A percentile compares a stretch with the other conserved stretches of the same genome.
Evolutionary conservation across 2,797 vertebrate species (phyloP).

Genomic region (Hypotaenidia philippensis): DNA sequence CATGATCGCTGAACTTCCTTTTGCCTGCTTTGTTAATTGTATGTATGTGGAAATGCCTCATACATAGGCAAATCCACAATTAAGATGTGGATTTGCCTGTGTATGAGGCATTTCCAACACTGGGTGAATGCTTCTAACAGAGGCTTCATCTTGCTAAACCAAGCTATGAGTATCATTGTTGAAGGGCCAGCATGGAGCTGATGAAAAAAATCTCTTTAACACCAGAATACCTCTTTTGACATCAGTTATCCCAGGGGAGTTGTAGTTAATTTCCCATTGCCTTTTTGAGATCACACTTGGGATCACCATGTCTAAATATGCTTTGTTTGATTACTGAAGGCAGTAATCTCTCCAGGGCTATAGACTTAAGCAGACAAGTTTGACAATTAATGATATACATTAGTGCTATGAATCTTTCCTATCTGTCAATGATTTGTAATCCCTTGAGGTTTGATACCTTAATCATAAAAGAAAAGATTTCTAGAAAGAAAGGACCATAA

Average conservation of each 20-base stretch:
- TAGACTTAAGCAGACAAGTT: not conserved
- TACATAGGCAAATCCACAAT: too few relatives aligned
- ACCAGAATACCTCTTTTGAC: not conserved
- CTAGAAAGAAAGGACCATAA: not conserved
- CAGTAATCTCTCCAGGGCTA: not conserved
- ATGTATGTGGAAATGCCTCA: too few relatives aligned
- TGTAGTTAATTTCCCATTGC: not conserved
- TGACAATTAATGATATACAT: not conserved
- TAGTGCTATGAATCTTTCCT: not conserved
- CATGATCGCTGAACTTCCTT: not conserved
- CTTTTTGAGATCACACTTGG: not conserved
- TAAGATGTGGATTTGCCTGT: fast-evolving
- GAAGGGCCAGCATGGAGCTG: not conserved
- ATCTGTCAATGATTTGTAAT: not conserved
- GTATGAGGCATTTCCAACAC: not conserved
- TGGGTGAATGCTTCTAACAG: not conserved
- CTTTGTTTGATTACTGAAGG: not conserved
- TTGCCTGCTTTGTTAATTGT: not conserved
- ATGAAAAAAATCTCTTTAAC: not conserved
- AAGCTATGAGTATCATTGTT: not conserved
- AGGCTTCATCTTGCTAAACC: not conserved
- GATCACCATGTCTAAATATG: not conserved
- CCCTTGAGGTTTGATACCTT: not conserved
- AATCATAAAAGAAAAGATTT: not conserved
- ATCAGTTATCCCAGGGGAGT: not conserved